phyloP scores from a whole-genome alignment of 2,797 vertebrate genomes.

The Oreortyx pictus region DNA sequence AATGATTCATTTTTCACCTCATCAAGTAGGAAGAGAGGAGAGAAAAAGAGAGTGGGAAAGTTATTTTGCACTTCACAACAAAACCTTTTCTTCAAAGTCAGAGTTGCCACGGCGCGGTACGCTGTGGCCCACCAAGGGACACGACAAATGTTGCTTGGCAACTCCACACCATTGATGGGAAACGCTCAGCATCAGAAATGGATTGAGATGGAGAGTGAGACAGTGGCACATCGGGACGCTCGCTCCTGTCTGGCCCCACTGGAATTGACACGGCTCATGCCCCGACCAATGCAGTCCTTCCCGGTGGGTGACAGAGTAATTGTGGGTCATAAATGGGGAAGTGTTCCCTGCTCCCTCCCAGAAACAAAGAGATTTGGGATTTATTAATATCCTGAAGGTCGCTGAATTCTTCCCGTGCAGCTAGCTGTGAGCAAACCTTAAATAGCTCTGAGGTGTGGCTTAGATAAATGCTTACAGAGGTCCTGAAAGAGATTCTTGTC shows the following conservation, averaged over 20 bases:
- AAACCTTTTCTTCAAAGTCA: neutral
- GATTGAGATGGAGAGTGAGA: neutral
- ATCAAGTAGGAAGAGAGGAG: conserved; percentile 17
- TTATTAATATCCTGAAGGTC: conserved; percentile 44
- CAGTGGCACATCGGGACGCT: neutral
- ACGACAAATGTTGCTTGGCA: conserved; percentile 60
- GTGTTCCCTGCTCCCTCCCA: neutral
- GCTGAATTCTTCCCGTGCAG: neutral
- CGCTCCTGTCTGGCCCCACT: neutral
- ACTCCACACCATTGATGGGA: conserved; percentile 2
- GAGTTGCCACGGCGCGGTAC: neutral
- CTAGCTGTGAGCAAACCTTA: neutral
- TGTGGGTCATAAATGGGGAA: neutral
- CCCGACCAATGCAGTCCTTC: neutral
- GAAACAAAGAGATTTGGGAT: neutral
- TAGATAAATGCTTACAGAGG: neutral
- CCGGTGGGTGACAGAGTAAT: neutral
- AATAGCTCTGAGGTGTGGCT: neutral
- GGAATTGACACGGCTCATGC: neutral
- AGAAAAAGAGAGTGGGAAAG: neutral
- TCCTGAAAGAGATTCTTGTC: neutral
- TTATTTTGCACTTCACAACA: conserved; percentile 17
- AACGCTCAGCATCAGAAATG: neutral
- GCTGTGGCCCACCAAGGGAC: neutral
- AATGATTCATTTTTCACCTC: conserved; percentile 44